Base-by-base conservation (phyloP, 2,888 invertebrate genomes). In the Nipponacmea schrenckii region DNA sequence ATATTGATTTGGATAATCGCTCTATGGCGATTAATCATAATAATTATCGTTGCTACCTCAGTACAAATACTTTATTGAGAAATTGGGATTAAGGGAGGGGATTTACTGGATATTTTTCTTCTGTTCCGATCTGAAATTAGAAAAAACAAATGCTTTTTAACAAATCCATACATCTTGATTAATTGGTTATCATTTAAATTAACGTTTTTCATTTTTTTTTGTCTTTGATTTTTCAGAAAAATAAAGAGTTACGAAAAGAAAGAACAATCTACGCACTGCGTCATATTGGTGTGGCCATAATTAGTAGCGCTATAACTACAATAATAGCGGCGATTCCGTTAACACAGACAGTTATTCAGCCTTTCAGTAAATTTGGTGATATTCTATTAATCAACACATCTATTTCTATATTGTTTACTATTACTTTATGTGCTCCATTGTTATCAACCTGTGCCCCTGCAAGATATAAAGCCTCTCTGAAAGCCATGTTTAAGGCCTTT, bases 311-410 rank as follows among this genome's bases (percentile, higher is more conserved):
- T 31, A 68, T 87, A 24, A 87, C 87, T 20, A 87, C 87, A 20
- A 82, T 87, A 62, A 80, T 84, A 24, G 87, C 87, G 17, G 84
- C 87, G 10, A 78, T 87, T 10, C 87, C 87, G 0, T 81, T 87
- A 10, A 86, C 86, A 0, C 84, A 84, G 77, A 84, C 86, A 12
- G 80, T 78, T 64, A 86, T 87, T 66, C 83, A 81, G 68, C 87
- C 87, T 4, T 87, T 87, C 71, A 77, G 86, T 67, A 84, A 86
- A 70, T 87, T 87, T 78, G 87, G 87, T 20, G 76, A 83, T 71
- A 87, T 87, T 70, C 79, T 87, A n/a, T 84, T 85, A 50, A 85
- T 87, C 72, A 87, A 86, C 78, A 86, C 86, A 1, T 77, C 83
- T 10, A 83, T 87, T 17, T 83, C 85, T 62, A 84, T 87, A 68